Base-by-base conservation (phyloP, 1,140 invertebrate genomes). In the Lasioglossum albipes region DNA sequence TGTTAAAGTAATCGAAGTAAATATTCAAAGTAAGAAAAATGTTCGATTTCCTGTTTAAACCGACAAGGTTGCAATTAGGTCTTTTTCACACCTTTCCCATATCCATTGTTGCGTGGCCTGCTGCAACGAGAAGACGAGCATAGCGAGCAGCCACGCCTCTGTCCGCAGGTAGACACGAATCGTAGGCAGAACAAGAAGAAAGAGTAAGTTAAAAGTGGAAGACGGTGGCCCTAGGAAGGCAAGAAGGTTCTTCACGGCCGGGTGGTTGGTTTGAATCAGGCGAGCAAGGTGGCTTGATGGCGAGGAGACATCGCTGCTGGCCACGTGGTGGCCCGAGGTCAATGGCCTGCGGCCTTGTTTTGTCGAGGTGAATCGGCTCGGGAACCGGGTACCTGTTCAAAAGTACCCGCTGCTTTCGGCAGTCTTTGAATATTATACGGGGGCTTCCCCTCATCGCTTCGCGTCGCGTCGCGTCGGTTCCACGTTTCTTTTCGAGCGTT, bases 251-350 rank as follows among this genome's bases (percentile, higher is more conserved):
- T 90, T 89, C 85, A 91, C 84, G 89, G 81, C 83, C 87, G 85
- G 86, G 83, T 90, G 89, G 89, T 90, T 91, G 84, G 70, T 87
- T 84, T 86, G 82, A 87, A 87, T 87, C 86, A 82, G 66, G 76
- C 79, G 87, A 81, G 88, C 78, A 84, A 91, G 90, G 90, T 89
- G 87, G 89, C 90, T 90, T 89, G 91, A 91, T 88, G 90, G 87
- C 85, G 89, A 91, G 91, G 88, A 92, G 90, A 90, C 89, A 89
- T 85, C 88, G 88, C 88, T 89, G 88, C 88, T 89, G 87, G 90
- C 90, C 89, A 91, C 91, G 90, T 92, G 91, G 91, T 90, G 85
- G 85, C 84, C 81, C 75, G 45, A 76, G 91, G 91, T 92, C 91
- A 91, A 91, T 80, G 90, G 80, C 90, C 89, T 88, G 84, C 71